Base-by-base conservation (phyloP, 2,797 vertebrate genomes). In the Bovichtus variegatus region DNA sequence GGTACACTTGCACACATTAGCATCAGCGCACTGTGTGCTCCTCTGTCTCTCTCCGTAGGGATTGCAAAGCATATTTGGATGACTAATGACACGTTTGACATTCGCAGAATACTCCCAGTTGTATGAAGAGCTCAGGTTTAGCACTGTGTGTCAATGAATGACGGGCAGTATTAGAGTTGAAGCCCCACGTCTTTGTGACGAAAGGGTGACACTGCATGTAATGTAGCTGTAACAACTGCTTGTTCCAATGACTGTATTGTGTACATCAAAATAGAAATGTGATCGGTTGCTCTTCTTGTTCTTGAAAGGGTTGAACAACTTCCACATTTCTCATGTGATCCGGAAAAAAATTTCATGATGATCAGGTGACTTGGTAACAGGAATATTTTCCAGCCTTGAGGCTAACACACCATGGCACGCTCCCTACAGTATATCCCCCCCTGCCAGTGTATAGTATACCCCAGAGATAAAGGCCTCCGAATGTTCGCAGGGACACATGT, bases 1-100 rank as follows among this genome's bases (percentile, higher is more conserved):
- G 15, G 78, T 84, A 60, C 80, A 68, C 85, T 80, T 77, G 77
- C 84, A 72, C 80, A 67, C 81, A 89, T 90, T 88, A 88, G 74
- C 85, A 80, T 89, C 79, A 76, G 84, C 19, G 70, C 78, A 67
- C 71, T 82, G 74, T 91, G 84, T 46, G 81, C 74, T 47, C 47
- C 25, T 53, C 74, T 65, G 50, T 78, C 92, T 93, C 91, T 50
- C 67, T 79, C 55, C 55, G 60, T 69, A 41, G 58, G 64, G 7
- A 85, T 82, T 69, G 72, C 34, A 18, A 80, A 72, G 58, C 74
- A 46, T 73, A 73, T 78, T 67, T 72, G 41, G 71, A 78, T 82
- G 82, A 86, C 49, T 86, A 80, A 83, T 81, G 82, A 84, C 72
- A 84, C 1, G 55, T 86, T 87, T 74, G 76, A 84, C 84, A 77